phyloP scores from a whole-genome alignment of 2,113 vertebrate species.

The Pseudopodoces humilis region DNA sequence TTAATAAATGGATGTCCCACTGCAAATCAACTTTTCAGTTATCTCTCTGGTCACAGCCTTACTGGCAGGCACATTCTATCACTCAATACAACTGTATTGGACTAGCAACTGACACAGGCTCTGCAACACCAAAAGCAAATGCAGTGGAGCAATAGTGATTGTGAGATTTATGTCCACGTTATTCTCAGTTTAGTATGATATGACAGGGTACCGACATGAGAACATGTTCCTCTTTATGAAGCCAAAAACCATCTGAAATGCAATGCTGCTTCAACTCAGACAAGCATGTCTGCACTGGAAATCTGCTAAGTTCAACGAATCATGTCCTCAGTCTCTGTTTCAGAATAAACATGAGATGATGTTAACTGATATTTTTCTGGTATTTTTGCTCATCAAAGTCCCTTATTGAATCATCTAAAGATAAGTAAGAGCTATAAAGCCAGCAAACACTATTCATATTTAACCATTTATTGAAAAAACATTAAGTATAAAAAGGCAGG shows the following conservation, averaged over 20 bases:
- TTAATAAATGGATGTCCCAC: not conserved
- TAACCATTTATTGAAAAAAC: conserved; percentile 1
- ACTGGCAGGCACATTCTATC: not conserved
- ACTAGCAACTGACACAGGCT: not conserved
- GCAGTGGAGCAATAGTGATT: not conserved
- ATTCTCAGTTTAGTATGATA: not conserved
- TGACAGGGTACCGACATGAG: not conserved
- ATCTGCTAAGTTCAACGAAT: not conserved
- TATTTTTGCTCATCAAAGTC: not conserved
- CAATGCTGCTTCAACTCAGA: not conserved
- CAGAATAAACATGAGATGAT: not conserved
- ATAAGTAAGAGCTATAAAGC: not conserved
- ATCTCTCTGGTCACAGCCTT: not conserved
- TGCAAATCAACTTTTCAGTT: not conserved
- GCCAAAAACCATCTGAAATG: not conserved
- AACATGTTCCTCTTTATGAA: not conserved
- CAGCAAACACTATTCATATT: not conserved
- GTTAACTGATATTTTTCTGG: not conserved
- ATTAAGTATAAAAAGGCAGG: not conserved
- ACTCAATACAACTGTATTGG: not conserved
- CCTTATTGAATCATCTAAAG: not conserved
- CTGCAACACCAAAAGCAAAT: not conserved
- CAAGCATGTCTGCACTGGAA: not conserved
- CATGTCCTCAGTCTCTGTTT: not conserved
- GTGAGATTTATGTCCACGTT: not conserved